Evolutionary conservation across 1,140 invertebrate genomes (phyloP).

Genomic region (Bombus picipes): DNA sequence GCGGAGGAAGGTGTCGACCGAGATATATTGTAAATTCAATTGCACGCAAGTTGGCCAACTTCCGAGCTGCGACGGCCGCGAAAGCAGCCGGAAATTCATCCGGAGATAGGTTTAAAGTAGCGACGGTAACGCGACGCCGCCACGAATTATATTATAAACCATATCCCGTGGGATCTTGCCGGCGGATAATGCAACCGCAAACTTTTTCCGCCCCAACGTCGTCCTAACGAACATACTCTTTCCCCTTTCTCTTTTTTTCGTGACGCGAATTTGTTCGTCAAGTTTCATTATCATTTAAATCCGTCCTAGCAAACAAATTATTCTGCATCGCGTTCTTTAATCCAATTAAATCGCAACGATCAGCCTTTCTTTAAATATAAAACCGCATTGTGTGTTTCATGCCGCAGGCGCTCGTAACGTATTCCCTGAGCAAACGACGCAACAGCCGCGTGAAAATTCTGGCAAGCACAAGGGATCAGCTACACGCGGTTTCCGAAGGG

Average conservation of each 20-base stretch:
- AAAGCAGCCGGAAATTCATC: slow-evolving; percentile 46
- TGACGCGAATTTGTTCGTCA: background rate
- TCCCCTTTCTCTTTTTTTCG: no score
- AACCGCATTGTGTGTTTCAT: background rate
- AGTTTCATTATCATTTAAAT: background rate
- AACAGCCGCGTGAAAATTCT: slow-evolving; percentile 16
- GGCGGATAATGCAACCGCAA: background rate
- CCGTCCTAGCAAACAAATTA: background rate
- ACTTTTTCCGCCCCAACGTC: slow-evolving; percentile 1
- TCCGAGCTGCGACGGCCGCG: slow-evolving; percentile 10
- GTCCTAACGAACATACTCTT: background rate
- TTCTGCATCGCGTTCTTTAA: no score
- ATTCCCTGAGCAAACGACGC: slow-evolving; percentile 20
- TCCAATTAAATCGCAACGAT: background rate
- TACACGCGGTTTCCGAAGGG: background rate
- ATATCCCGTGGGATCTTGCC: slow-evolving; percentile 8
- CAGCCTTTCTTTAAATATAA: background rate
- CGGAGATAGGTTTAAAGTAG: slow-evolving; percentile 47
- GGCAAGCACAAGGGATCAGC: background rate
- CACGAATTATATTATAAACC: slow-evolving; percentile 45
- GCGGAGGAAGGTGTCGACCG: background rate
- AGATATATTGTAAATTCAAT: slow-evolving; percentile 38
- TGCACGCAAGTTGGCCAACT: slow-evolving; percentile 38
- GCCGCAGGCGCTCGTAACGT: slow-evolving; percentile 2
- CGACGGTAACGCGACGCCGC: slow-evolving; percentile 39